Evolutionary conservation across 2,113 vertebrate genomes (phyloP).

Genomic region (Electrona antarctica): DNA sequence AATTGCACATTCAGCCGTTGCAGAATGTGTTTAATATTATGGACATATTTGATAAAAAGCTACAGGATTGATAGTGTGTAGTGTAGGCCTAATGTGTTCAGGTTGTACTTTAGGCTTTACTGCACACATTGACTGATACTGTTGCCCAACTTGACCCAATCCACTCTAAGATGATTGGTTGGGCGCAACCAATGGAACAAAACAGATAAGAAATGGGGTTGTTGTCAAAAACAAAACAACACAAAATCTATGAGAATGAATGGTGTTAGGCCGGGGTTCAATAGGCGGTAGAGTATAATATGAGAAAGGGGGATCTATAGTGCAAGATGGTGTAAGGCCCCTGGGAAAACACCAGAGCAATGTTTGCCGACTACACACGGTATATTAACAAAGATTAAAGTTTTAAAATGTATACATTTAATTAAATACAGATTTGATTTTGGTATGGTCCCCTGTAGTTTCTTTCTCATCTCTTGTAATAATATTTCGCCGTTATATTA

Average conservation of each 20-base stretch:
- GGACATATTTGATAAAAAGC: constrained; percentile 18
- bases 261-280: background rate
- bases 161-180: constrained; percentile 4
- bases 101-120: constrained; percentile 6
- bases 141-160: background rate
- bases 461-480: constrained; percentile 4
- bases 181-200: background rate
- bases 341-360: constrained; percentile 56
- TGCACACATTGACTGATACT: constrained; percentile 23
- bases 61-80: constrained; percentile 19
- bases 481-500: background rate
- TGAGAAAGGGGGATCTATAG: constrained; percentile 19
- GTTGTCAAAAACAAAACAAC: too few species aligned
- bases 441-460: constrained; percentile 22
- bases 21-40: background rate
- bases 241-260: background rate
- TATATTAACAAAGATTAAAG: constrained; percentile 29
- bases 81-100: constrained; percentile 2
- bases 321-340: constrained; percentile 63
- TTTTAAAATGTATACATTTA: background rate
- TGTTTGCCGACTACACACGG: constrained; percentile 43
- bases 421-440: constrained; percentile 13
- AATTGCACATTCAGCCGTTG: constrained; percentile 30
- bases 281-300: constrained; percentile 23
- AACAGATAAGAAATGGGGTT: background rate